Percentiles rank a stretch among this genome's conserved stretches.
These are phyloP conservation scores for Scaptomyza cyrtandrae DNA, from an alignment of 2,888 invertebrate genomes.

Conservation along the genomic window DNA sequence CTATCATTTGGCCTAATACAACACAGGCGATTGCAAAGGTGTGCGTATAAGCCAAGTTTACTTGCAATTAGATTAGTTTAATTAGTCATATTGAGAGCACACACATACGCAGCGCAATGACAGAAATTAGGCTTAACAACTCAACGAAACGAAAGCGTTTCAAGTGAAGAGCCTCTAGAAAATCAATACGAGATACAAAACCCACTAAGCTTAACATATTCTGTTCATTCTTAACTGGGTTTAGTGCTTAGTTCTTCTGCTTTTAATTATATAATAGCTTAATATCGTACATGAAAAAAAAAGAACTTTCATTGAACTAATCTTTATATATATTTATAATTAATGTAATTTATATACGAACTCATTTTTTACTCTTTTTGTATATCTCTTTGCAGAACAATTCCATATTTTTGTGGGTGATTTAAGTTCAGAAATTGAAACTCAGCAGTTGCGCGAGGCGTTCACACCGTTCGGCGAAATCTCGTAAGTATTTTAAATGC, in stretches of 20 bases:
- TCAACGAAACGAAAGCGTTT: neutral
- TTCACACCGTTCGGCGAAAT: slow-evolving; percentile 99
- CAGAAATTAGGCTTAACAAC: slow-evolving; percentile 14
- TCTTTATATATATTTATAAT: neutral
- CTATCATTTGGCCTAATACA: too few relatives aligned
- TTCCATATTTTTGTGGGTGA: slow-evolving; percentile 99
- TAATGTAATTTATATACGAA: slow-evolving; percentile 20
- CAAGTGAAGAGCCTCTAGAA: too few relatives aligned
- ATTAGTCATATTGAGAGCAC: slow-evolving; percentile 60
- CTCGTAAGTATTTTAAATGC: slow-evolving; percentile 90
- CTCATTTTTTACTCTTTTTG: neutral
- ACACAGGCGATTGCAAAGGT: slow-evolving; percentile 16
- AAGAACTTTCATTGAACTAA: neutral
- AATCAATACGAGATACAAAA: too few relatives aligned
- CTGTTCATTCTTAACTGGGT: too few relatives aligned
- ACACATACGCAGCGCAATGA: slow-evolving; percentile 5
- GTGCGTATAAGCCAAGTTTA: slow-evolving; percentile 24
- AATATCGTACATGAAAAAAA: too few relatives aligned
- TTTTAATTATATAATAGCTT: too few relatives aligned
- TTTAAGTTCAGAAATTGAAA: slow-evolving; percentile 99
- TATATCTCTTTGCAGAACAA: slow-evolving; percentile 91
- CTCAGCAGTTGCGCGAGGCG: slow-evolving; percentile 97
- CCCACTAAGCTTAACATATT: too few relatives aligned
- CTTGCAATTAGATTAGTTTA: slow-evolving; percentile 61
- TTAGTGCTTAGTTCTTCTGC: too few relatives aligned